These are phyloP conservation scores for Venturia canescens DNA, from an alignment of 1,140 invertebrate species.

Conservation along the genomic window DNA sequence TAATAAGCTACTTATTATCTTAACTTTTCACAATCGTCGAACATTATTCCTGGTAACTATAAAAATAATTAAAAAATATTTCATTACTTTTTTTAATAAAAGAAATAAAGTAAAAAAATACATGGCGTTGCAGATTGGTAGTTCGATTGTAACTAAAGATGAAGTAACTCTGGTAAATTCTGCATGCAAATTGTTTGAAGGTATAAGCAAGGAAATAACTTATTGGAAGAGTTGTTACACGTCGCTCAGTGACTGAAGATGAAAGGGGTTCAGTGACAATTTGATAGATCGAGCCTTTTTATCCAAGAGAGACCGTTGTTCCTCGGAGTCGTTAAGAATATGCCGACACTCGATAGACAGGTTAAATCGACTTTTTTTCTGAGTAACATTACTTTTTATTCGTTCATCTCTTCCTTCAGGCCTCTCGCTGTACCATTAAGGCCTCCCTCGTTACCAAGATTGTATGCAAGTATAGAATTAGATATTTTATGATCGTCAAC, in stretches of 20 bases:
- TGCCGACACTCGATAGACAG: constrained; percentile 12
- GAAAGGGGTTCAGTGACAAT: constrained; percentile 69
- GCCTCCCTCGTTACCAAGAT: background rate
- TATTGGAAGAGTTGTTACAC: constrained; percentile 59
- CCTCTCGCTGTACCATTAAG: background rate
- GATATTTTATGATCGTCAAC: background rate
- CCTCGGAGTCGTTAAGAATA: constrained; percentile 30
- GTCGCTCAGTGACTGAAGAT: constrained; percentile 62
- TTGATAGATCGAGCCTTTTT: constrained; percentile 68
- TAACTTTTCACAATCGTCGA: too few species aligned
- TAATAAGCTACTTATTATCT: too few species aligned
- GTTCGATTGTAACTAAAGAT: too few species aligned
- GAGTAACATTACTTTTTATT: constrained; percentile 41
- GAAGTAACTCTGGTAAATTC: background rate
- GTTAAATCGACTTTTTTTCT: constrained; percentile 40
- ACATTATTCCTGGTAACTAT: too few species aligned
- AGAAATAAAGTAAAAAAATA: too few species aligned
- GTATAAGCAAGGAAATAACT: constrained; percentile 59
- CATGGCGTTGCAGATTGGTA: too few species aligned
- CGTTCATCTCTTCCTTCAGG: constrained; percentile 17
- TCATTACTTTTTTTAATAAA: too few species aligned
- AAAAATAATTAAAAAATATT: too few species aligned
- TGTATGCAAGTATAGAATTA: background rate
- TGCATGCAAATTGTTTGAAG: background rate
- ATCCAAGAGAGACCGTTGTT: constrained; percentile 36